Base-by-base conservation (phyloP, 2,797 vertebrate genomes). In the Falco biarmicus region DNA sequence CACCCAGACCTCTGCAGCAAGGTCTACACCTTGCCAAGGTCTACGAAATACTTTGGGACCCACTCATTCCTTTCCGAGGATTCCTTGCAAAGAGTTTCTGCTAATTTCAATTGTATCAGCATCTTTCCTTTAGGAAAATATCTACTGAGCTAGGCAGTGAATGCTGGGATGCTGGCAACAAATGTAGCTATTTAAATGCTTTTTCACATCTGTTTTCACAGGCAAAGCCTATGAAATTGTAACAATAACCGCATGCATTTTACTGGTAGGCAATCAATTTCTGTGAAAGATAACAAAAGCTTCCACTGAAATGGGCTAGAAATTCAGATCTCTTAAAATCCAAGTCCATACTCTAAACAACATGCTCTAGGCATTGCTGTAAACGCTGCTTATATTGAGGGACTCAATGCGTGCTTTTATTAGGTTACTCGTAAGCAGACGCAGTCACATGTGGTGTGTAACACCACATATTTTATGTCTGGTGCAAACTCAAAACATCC, bases 151-250 rank as follows among this genome's bases (percentile, higher is more conserved):
- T 9, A 13, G 63, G 50, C 57, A 82, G 41, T 24, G 50, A 84
- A 68, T 37, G 48, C 65, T 86, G 68, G 57, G 53, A 78, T 57
- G 39, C 45, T 84, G 54, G 61, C 66, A 92, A 34, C 26, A 11
- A 34, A 54, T 24, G 50, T 7, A 73, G 54, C 45, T 84, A n/a
- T 65, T 87, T 71, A 84, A 68, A 57, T n/a, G 14, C 32, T 69
- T 87, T 91, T 87, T 47, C 70, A 84, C 77, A 79, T 73, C 74
- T 82, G 78, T 94, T 95, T 94, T 87, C 79, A 77, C 64, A 80
- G 68, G 43, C 51, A 91, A 94, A 64, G 43, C 15, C 63, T 87
- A 51, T 64, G 84, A 76, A 87, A 85, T n/a, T 39, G 21, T 77
- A 89, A 85, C 60, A 94, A 83, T 51, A 89, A 66, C 48, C 0